Evolutionary conservation across 2,888 invertebrate genomes (phyloP).

Genomic region (Hydroisotoma schaefferi): DNA sequence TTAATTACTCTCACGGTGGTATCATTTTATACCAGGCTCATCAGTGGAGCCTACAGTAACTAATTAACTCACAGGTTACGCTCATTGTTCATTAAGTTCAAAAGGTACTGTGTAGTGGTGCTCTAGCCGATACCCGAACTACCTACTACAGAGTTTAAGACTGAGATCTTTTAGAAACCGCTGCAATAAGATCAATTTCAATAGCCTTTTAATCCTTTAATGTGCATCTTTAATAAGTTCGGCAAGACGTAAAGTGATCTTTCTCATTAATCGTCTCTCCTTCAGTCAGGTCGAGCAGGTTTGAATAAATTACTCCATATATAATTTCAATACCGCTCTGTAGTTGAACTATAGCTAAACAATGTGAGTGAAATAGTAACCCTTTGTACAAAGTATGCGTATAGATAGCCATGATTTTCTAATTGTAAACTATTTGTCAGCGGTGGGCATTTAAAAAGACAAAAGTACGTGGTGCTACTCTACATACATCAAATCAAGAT

Average conservation of each 20-base stretch:
- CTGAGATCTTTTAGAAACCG: not conserved
- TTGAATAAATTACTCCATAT: conserved; percentile 6
- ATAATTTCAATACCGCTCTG: not conserved
- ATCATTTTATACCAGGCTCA: conserved; percentile 20
- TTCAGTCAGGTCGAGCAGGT: too few relatives aligned
- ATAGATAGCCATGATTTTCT: not conserved
- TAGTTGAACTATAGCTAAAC: not conserved
- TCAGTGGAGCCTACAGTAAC: conserved; percentile 19
- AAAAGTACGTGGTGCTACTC: too few relatives aligned
- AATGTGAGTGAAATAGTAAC: not conserved
- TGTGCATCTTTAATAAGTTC: too few relatives aligned
- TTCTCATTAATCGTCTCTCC: conserved; percentile 11
- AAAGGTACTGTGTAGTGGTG: conserved; percentile 2
- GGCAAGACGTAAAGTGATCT: conserved; percentile 14
- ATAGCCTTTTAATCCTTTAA: too few relatives aligned
- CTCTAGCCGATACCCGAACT: not conserved
- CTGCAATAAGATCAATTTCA: too few relatives aligned
- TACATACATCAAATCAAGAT: too few relatives aligned
- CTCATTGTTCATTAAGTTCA: conserved; percentile 34
- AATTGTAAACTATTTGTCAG: not conserved
- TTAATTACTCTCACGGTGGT: conserved; percentile 28
- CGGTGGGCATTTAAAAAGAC: not conserved
- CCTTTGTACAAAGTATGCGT: not conserved
- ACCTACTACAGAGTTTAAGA: not conserved
- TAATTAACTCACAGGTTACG: conserved; percentile 36